Evolutionary conservation across 2,888 invertebrate genomes (phyloP), one percentile per base, ranked within the genome.

Genomic region (Caenorhabditis doughertyi): DNA sequence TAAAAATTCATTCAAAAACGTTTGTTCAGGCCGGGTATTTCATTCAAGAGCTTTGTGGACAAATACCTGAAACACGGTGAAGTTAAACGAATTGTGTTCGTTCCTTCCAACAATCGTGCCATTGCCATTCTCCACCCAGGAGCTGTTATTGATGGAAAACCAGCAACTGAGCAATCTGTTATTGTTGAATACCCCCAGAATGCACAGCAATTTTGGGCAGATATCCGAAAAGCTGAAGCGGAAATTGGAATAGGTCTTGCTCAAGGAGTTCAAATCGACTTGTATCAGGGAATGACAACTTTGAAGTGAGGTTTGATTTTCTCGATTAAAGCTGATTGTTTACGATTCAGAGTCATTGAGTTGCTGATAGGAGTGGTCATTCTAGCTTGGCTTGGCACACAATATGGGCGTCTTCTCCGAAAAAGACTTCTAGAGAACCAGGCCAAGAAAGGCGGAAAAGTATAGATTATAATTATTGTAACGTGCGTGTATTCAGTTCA

Each of bases 141-240:
- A 77, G 88, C 88, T 4, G 67, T 87, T 11, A 81, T 88, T 39
- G 86, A 86, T 68, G 77, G 81, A 53, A 58, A 79, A 29, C 74
- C 67, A 0, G 77, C 58, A 0, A 11, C 21, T 4, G 77, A 83
- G 8, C 44, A 62, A 25, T 74, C 81, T n/a, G 76, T 88, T 9
- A 70, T 84, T 29, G 64, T 87, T 4, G 80, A 84, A 25, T 86
- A 85, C 72, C 65, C 77, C 1, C 82, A 85, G 25, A 79, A 84
- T 39, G 74, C 87, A 9, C 83, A 80, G n/a, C 81, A 86, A 53
- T 87, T 88, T 60, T 87, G 85, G 86, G 88, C 87, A 0, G 88
- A 87, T 47, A 71, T 88, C 32, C 65, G 88, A 18, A 84, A 84
- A 73, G 81, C 81, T 23, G 88, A 88, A 58, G 79, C 77, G 0